A percentile compares a stretch with the other conserved stretches of the same genome.
Conservation (phyloP, 2,113 vertebrate genomes). For the Neolamprologus ventralis region DNA sequence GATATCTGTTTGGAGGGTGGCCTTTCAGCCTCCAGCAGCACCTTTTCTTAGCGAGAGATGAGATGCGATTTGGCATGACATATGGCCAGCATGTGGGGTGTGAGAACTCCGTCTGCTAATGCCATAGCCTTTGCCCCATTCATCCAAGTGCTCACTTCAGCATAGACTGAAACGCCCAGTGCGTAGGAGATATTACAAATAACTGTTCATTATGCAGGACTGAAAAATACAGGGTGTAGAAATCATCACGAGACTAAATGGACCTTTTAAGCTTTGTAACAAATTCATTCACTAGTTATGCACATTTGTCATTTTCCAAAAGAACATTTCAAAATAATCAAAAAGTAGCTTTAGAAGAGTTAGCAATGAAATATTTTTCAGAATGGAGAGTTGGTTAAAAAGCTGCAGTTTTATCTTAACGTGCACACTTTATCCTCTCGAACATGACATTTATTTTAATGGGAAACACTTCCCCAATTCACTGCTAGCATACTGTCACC, state of each 20-base stretch:
- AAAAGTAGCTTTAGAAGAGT: not conserved
- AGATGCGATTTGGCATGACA: constrained; percentile 42
- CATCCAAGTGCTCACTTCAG: not conserved
- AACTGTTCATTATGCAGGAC: not conserved
- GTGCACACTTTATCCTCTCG: not conserved
- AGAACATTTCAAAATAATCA: not conserved
- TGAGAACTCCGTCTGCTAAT: constrained; percentile 37
- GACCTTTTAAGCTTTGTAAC: not conserved
- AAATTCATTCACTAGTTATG: not conserved
- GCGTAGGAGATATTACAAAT: not conserved
- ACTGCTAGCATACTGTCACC: not conserved
- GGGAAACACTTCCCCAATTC: not conserved
- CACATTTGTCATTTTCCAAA: not conserved
- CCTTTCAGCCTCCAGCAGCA: constrained; percentile 28
- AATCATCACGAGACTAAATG: not conserved
- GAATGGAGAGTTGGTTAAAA: not conserved
- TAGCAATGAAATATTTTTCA: not conserved
- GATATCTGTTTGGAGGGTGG: constrained; percentile 22
- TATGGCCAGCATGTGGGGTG: constrained; percentile 34
- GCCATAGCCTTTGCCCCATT: constrained; percentile 32
- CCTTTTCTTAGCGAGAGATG: not conserved
- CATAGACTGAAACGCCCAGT: not conserved
- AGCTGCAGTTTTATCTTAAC: not conserved
- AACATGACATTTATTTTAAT: not conserved
- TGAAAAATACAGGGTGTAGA: not conserved